Percentiles rank a stretch among this genome's conserved stretches.
phyloP scores from a whole-genome alignment of 2,797 vertebrate species.

The Microhierax caerulescens region DNA sequence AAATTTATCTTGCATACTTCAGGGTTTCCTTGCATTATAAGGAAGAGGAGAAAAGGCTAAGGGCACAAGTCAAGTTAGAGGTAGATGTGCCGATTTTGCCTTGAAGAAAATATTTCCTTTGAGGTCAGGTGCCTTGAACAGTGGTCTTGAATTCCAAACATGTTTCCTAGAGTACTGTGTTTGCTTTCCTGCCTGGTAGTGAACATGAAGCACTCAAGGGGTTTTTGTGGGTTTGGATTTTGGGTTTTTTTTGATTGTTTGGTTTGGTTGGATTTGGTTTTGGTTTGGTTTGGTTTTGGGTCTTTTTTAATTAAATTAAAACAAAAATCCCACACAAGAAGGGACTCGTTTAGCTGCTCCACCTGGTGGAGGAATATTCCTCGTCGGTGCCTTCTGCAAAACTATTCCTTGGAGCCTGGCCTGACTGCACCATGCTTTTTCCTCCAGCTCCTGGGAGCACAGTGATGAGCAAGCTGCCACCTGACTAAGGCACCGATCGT shows the following conservation, averaged over 20 bases:
- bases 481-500: background rate
- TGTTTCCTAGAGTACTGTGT: background rate
- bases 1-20: background rate
- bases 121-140: background rate
- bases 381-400: background rate
- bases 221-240: background rate
- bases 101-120: background rate
- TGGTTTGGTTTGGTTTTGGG: no score
- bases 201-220: background rate
- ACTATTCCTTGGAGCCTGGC: background rate
- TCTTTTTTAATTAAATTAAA: background rate
- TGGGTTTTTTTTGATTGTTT: no score
- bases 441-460: background rate
- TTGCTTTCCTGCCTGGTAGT: background rate
- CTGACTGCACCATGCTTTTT: accelerated
- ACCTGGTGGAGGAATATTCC: background rate
- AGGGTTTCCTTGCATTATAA: background rate
- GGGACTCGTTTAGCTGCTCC: background rate
- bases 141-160: background rate
- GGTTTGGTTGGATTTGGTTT: no score
- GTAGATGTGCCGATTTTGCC: background rate
- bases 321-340: accelerated
- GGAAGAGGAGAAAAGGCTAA: background rate
- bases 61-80: background rate
- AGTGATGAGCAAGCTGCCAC: background rate